Base-by-base conservation (phyloP, 2,113 vertebrate genomes). In the Spheniscus mendiculus region DNA sequence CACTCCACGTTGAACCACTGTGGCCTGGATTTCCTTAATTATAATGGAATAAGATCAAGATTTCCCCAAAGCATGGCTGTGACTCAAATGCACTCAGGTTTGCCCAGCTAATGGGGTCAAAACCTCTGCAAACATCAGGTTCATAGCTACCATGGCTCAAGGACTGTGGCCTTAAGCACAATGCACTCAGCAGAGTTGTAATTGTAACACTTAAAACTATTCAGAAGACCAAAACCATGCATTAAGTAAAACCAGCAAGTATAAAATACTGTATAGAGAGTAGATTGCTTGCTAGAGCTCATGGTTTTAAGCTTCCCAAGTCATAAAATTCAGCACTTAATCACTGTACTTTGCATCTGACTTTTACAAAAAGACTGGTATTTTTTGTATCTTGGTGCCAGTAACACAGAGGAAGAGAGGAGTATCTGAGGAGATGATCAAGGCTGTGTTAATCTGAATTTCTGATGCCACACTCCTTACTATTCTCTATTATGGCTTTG, bases 81-180 rank as follows among this genome's bases (percentile, higher is more conserved):
- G 74, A 77, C 62, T 90, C 53, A 40, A 79, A 85, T 5, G 58
- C 58, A 20, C 69, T 92, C 73, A 55, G 90, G 72, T 95, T 89
- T 94, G 67, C 70, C 70, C 80, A 63, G 56, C 74, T 97, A 97
- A 97, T 94, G 95, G 92, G 94, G 93, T 96, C 80, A 91, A 52
- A 88, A 49, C 78, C 91, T 78, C 56, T 32, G 69, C 71, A 76
- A 92, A 84, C 83, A 55, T 52, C 94, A 79, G 42, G 81, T 89
- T 92, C 86, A 15, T 1, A 61, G 82, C 67, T 91, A 92, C 38
- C 73, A 22, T 0, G 29, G 55, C 92, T 65, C 83, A 53, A 25
- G 89, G 87, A 87, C 82, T 44, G 40, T 8, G 44, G 78, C 56
- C 73, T 90, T 61, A 83, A 90, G 87, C 81, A 83, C 45, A 55